Percentiles rank a stretch among this genome's conserved stretches.
These are phyloP conservation scores for Neostethus bicornis DNA, from an alignment of 2,797 vertebrate species.

Conservation along the genomic window DNA sequence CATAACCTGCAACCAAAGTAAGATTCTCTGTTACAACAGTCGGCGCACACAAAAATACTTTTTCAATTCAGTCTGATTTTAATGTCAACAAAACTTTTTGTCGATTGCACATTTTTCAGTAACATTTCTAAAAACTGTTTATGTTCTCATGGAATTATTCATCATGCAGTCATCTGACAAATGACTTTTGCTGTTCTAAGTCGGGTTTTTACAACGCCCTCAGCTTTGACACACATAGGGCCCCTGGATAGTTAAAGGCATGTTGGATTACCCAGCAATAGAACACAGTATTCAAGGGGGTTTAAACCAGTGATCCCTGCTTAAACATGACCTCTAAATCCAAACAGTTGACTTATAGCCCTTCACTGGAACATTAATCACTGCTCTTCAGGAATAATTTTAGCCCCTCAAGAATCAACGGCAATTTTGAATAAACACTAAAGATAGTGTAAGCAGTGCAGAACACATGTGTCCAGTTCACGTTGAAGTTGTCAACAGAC, in stretches of 20 bases:
- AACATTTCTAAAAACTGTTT: not conserved
- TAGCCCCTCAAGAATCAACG: slow-evolving; percentile 15
- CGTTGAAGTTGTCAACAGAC: slow-evolving; percentile 24
- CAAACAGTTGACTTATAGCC: slow-evolving; percentile 49
- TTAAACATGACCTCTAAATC: slow-evolving; percentile 65
- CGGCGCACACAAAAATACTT: too few relatives aligned
- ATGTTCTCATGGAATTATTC: not conserved
- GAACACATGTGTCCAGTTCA: slow-evolving; percentile 1
- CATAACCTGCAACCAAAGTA: too few relatives aligned
- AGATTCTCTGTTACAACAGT: too few relatives aligned
- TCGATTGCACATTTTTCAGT: not conserved
- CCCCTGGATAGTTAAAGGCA: slow-evolving; percentile 41
- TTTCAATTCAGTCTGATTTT: too few relatives aligned
- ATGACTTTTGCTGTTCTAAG: slow-evolving; percentile 5
- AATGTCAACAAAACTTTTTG: too few relatives aligned
- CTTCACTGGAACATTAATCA: slow-evolving; percentile 25
- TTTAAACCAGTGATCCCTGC: slow-evolving; percentile 68
- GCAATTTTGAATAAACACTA: not conserved
- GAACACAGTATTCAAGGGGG: slow-evolving; percentile 57
- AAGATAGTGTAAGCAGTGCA: not conserved
- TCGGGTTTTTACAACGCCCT: not conserved
- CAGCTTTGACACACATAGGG: slow-evolving; percentile 16
- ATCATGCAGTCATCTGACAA: not conserved
- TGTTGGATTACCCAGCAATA: slow-evolving; percentile 53
- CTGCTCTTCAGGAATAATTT: slow-evolving; percentile 18